A percentile compares a stretch with the other conserved stretches of the same genome.
Conservation (phyloP, 2,888 invertebrate genomes). For the Myopa tessellatipennis region DNA sequence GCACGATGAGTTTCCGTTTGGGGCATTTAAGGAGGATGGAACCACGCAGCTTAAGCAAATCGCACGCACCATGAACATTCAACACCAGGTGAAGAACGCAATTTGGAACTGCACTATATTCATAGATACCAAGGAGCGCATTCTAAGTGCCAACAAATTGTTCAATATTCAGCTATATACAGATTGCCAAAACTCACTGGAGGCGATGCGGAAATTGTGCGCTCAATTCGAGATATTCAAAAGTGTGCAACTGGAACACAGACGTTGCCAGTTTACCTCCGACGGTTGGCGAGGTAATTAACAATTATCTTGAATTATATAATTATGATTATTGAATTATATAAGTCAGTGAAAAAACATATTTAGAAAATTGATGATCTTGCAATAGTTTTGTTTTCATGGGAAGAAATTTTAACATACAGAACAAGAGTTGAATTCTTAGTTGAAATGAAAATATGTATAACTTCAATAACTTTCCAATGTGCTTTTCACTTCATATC, state of each 20-base stretch:
- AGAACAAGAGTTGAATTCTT: background rate
- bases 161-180: constrained; percentile 52
- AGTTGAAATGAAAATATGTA: background rate
- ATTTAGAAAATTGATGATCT: too few species aligned
- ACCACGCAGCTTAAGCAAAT: constrained; percentile 35
- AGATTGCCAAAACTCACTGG: constrained; percentile 53
- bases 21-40: constrained; percentile 43
- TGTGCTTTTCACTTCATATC: background rate
- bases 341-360: too few species aligned
- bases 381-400: too few species aligned
- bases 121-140: constrained; percentile 48
- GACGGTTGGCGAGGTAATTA: constrained; percentile 48
- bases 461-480: too few species aligned
- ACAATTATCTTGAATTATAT: too few species aligned
- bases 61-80: constrained; percentile 53
- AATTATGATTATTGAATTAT: too few species aligned
- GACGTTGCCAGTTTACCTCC: constrained; percentile 48
- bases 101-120: constrained; percentile 53
- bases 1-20: constrained; percentile 48
- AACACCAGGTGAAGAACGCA: constrained; percentile 58
- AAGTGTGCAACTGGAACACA: constrained; percentile 54
- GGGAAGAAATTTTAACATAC: too few species aligned
- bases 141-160: constrained; percentile 52
- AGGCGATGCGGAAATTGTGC: constrained; percentile 25
- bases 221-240: constrained; percentile 46